These are phyloP conservation scores for Misgurnus mizolepis DNA, from an alignment of 2,113 vertebrate species.

Conservation along the genomic window DNA sequence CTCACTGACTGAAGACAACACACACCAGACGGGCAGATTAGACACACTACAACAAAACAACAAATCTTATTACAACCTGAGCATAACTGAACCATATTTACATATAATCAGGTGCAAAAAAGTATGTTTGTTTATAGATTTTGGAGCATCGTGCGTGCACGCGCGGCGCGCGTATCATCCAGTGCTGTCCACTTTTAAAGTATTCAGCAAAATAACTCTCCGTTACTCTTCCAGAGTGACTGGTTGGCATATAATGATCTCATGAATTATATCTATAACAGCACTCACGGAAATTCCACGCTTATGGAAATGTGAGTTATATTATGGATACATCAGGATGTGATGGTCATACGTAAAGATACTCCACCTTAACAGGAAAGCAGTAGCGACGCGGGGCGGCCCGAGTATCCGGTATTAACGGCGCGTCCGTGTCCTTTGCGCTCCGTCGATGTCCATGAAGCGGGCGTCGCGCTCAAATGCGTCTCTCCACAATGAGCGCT, in stretches of 20 bases:
- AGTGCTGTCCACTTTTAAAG: slow-evolving; percentile 28
- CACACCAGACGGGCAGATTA: slow-evolving; percentile 37
- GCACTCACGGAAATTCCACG: background rate
- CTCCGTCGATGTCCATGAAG: slow-evolving; percentile 55
- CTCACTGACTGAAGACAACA: slow-evolving; percentile 51
- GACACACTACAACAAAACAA: slow-evolving; percentile 37
- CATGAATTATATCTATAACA: background rate
- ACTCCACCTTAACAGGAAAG: slow-evolving; percentile 19
- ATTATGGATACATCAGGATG: background rate
- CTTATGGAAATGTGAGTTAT: background rate
- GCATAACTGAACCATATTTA: background rate
- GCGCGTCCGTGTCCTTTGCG: slow-evolving; percentile 47
- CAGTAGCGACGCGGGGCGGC: slow-evolving; percentile 14
- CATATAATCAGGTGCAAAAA: background rate
- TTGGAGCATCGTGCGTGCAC: background rate
- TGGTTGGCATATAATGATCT: background rate
- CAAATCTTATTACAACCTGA: slow-evolving; percentile 27
- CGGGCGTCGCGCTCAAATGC: slow-evolving; percentile 50
- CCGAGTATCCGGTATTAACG: slow-evolving; percentile 31
- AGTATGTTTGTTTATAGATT: background rate
- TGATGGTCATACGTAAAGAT: slow-evolving; percentile 25
- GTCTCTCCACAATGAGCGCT: slow-evolving; percentile 44
- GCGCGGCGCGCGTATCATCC: background rate
- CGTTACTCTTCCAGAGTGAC: background rate
- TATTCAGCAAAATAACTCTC: slow-evolving; percentile 2